Conservation (phyloP, 30 jellyfish, hydroid and myxozoan genomes). For the Aurelia sp. region DNA sequence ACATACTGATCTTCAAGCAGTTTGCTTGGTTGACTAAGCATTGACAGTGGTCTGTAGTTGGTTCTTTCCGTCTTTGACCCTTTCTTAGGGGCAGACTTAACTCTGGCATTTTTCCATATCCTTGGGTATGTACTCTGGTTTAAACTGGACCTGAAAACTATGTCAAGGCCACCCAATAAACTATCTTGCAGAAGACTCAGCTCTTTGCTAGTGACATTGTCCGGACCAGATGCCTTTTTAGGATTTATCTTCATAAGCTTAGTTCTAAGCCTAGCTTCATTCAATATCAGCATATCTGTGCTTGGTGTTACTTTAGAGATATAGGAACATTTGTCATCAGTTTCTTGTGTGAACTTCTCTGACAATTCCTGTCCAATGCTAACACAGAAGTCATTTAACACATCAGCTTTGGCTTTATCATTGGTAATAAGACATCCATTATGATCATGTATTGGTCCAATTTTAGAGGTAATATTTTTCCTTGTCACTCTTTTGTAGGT, state of each 20-base stretch:
- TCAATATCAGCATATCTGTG: conserved; percentile 32
- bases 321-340: neutral
- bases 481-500: conserved; percentile 1
- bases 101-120: conserved; percentile 29
- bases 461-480: neutral
- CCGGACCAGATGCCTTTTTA: conserved; percentile 29
- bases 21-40: conserved; percentile 61
- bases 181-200: conserved; percentile 23
- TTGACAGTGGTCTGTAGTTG: conserved; percentile 60
- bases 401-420: conserved; percentile 28
- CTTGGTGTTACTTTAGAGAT: conserved; percentile 20
- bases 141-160: neutral
- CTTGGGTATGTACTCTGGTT: conserved; percentile 18
- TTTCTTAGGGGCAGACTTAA: conserved; percentile 26
- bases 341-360: conserved; percentile 8
- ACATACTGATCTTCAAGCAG: conserved; percentile 15
- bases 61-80: conserved; percentile 49
- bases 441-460: conserved; percentile 29
- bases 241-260: conserved; percentile 24
- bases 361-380: conserved; percentile 41
- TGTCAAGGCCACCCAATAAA: conserved; percentile 8
- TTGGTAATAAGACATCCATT: conserved; percentile 2
- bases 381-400: conserved; percentile 21
- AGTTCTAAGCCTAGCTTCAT: conserved; percentile 26
- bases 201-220: conserved; percentile 23